Conservation (phyloP, 2,888 invertebrate genomes). For the Melitaea athalia region DNA sequence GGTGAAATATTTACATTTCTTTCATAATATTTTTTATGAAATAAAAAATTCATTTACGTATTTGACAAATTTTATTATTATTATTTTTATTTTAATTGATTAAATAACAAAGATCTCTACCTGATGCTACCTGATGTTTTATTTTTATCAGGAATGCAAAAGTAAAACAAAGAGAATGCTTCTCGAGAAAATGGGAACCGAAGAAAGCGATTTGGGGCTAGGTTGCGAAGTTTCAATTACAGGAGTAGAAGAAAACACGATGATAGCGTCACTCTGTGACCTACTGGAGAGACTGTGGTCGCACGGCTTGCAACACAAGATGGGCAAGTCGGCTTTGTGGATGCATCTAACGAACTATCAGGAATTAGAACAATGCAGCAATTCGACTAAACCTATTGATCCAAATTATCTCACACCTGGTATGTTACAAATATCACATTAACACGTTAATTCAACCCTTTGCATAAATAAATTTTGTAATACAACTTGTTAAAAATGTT, state of each 20-base stretch:
- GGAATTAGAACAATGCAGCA: constrained; percentile 88
- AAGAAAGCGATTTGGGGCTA: constrained; percentile 96
- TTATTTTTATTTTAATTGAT: no score
- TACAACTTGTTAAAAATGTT: no score
- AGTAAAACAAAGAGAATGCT: constrained; percentile 98
- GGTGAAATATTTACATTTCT: no score
- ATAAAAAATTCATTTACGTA: no score
- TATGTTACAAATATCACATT: constrained; percentile 22
- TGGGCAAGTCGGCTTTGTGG: constrained; percentile 99
- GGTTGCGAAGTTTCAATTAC: constrained; percentile 87
- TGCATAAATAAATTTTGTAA: no score
- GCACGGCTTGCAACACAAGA: constrained; percentile 96
- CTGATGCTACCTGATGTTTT: not conserved
- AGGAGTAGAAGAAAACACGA: constrained; percentile 97
- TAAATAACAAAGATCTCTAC: no score
- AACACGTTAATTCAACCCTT: not conserved
- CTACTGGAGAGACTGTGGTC: constrained; percentile 98
- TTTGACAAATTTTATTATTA: no score
- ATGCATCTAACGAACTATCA: constrained; percentile 95
- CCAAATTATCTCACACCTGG: constrained; percentile 57
- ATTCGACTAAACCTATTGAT: constrained; percentile 77
- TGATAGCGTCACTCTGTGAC: constrained; percentile 99
- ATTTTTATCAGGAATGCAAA: constrained; percentile 88
- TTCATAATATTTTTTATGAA: no score
- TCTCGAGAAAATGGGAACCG: constrained; percentile 99